Conservation (phyloP, 2,797 vertebrate genomes). For the Cheirogaleus major region DNA sequence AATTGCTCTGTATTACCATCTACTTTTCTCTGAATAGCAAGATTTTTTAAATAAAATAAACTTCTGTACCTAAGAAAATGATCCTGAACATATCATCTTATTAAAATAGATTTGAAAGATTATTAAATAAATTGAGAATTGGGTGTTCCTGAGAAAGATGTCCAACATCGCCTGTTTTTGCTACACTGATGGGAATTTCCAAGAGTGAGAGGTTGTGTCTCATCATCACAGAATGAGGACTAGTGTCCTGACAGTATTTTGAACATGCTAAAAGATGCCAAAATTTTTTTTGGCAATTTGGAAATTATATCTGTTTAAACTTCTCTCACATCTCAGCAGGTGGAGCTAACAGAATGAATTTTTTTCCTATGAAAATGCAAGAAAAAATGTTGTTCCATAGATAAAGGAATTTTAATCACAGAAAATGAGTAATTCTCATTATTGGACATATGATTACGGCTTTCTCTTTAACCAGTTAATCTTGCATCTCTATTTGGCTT, state of each 20-base stretch:
- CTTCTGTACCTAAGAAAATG: conserved; percentile 53
- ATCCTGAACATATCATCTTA: conserved; percentile 1
- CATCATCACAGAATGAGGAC: not conserved
- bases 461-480: rapidly evolving
- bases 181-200: too few species aligned
- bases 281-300: not conserved
- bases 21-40: conserved; percentile 41
- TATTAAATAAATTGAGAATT: not conserved
- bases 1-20: conserved; percentile 53
- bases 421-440: not conserved
- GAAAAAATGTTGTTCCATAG: not conserved
- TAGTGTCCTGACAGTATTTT: not conserved
- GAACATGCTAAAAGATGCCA: not conserved
- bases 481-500: not conserved
- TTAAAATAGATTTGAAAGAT: not conserved
- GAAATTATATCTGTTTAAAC: not conserved
- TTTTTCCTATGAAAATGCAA: conserved; percentile 2
- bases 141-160: not conserved
- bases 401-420: not conserved
- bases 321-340: conserved; percentile 49
- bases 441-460: not conserved
- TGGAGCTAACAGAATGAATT: conserved; percentile 20
- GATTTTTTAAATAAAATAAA: conserved; percentile 19
- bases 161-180: rapidly evolving
- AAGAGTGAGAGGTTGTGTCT: not conserved